phyloP scores from a whole-genome alignment of 2,888 invertebrate genomes.

The Calameuta pallipes region DNA sequence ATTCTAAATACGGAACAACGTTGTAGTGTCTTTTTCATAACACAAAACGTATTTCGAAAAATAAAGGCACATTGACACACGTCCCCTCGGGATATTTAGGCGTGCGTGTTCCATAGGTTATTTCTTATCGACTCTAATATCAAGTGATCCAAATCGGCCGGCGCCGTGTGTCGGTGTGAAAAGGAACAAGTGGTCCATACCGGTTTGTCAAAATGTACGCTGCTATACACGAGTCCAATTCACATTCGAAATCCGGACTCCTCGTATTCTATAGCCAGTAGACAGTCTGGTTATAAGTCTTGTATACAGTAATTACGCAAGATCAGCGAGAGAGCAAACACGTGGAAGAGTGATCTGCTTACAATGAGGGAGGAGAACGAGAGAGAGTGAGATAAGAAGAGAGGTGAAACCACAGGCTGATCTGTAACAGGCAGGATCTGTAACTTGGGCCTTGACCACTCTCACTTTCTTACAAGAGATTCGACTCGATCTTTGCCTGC shows the following conservation, averaged over 20 bases:
- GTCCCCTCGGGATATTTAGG: neutral
- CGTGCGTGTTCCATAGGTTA: neutral
- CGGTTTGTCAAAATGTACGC: neutral
- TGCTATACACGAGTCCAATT: neutral
- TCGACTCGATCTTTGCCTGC: constrained; percentile 6
- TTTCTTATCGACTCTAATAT: neutral
- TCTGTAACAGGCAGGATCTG: constrained; percentile 15
- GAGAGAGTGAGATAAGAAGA: neutral
- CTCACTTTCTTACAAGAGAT: constrained; percentile 40
- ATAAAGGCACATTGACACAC: neutral
- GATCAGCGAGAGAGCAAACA: neutral
- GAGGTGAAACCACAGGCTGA: neutral
- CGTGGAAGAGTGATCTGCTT: neutral
- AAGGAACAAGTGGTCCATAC: neutral
- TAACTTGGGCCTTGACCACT: constrained; percentile 39
- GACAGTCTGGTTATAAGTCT: neutral
- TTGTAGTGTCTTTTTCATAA: neutral
- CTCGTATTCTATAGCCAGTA: neutral
- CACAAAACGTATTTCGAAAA: neutral
- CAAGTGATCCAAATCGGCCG: neutral
- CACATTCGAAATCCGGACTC: neutral
- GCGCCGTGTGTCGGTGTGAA: neutral
- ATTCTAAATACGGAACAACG: neutral
- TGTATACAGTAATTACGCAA: neutral
- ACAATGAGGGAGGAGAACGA: constrained; percentile 2